phyloP scores from a whole-genome alignment of 2,113 vertebrate genomes.

The Pseudorhombus dupliciocellatus region DNA sequence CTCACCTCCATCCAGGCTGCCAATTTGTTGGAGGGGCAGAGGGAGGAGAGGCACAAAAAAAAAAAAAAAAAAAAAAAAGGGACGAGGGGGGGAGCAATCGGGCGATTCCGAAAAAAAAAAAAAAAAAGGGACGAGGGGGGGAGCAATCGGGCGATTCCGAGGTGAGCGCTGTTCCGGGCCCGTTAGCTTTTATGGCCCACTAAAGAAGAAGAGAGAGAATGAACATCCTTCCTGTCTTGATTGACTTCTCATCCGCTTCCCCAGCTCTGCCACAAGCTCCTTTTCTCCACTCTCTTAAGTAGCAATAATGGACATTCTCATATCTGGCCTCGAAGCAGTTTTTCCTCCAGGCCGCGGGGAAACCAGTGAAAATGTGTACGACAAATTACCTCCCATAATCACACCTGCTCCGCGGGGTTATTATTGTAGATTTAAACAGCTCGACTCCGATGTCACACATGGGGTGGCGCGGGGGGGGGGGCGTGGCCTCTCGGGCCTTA shows the following conservation, averaged over 20 bases:
- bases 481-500: conserved; percentile 47
- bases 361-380: conserved; percentile 58
- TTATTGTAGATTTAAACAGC: conserved; percentile 62
- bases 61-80: not conserved
- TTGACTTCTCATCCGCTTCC: conserved; percentile 65
- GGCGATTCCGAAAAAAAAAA: conserved; percentile 52
- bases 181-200: conserved; percentile 79
- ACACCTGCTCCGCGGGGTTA: conserved; percentile 51
- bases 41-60: conserved; percentile 16
- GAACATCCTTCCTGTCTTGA: conserved; percentile 71
- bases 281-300: conserved; percentile 58
- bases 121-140: not conserved
- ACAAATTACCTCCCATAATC: conserved; percentile 65
- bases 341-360: conserved; percentile 45
- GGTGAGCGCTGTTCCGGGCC: conserved; percentile 71
- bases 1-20: conserved; percentile 72
- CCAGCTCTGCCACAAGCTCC: conserved; percentile 46
- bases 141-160: conserved; percentile 64
- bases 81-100: conserved; percentile 26
- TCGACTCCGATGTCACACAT: conserved; percentile 32
- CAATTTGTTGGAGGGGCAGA: conserved; percentile 68
- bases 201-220: conserved; percentile 72
- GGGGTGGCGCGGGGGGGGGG: not conserved
- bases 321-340: conserved; percentile 52
- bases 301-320: conserved; percentile 64